A percentile compares a stretch with the other conserved stretches of the same genome.
Conservation (phyloP, 2,888 invertebrate genomes). For the Deilephila elpenor region DNA sequence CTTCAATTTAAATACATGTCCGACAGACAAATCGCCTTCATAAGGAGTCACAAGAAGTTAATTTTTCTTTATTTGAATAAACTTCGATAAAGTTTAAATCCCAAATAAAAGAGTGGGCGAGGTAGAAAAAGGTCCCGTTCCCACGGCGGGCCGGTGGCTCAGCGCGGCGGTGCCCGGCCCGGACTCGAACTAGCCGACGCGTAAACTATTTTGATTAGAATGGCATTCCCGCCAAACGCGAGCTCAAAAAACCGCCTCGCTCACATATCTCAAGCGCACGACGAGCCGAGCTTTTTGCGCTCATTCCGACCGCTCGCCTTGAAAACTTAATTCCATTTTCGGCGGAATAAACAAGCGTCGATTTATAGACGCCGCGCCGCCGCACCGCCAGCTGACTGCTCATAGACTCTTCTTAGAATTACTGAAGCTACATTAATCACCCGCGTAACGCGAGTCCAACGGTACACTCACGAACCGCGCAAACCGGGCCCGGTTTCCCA, state of each 20-base stretch:
- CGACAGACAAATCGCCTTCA: conserved; percentile 25
- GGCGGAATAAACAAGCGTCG: conserved; percentile 57
- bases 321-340: conserved; percentile 80
- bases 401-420: conserved; percentile 17
- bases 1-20: conserved; percentile 22
- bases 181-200: conserved; percentile 55
- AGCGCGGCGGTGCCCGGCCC: background rate
- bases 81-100: conserved; percentile 22
- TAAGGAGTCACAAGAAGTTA: conserved; percentile 22
- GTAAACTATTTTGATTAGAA: conserved; percentile 85
- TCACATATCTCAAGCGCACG: conserved; percentile 81
- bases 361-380: conserved; percentile 64
- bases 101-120: conserved; percentile 23
- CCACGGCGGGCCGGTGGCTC: conserved; percentile 54
- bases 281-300: conserved; percentile 71
- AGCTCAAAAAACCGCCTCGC: conserved; percentile 65
- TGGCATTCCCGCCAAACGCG: conserved; percentile 77
- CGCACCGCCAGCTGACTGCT: conserved; percentile 33
- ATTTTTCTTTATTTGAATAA: conserved; percentile 26
- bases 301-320: conserved; percentile 70
- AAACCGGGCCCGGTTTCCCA: conserved; percentile 1
- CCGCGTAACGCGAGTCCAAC: conserved; percentile 65
- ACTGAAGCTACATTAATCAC: background rate
- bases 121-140: conserved; percentile 62
- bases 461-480: conserved; percentile 57